Base-by-base conservation (phyloP, 1,140 invertebrate species). In the Trachymyrmex cornetzi region DNA sequence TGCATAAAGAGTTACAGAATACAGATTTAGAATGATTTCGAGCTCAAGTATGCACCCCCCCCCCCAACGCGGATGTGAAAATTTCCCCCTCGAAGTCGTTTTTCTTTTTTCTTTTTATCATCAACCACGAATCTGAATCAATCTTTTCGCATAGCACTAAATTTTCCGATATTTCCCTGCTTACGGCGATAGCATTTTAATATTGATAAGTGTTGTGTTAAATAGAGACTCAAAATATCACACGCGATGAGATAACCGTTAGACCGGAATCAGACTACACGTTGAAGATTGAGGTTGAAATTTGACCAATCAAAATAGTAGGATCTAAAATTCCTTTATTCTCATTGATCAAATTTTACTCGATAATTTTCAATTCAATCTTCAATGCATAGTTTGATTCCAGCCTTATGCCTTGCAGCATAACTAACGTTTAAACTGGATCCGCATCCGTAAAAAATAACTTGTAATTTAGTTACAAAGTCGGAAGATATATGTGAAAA, bases 401-500 rank as follows among this genome's bases (percentile, higher is more conserved):
- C 7, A 0, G 1, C 1, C 34, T 34, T 34, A 53, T 16, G 27
- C 19, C 24, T 69, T 24, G 50, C 27, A 19, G 24, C 19, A 55
- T n/a, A 44, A 44, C 38, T 44, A 53, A 80, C n/a, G 12, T 66
- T 57, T 55, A 24, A 81, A 81, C 67, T 44, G 34, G n/a, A 44
- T 64, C 59, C 27, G 44, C 34, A 74, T 12, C 12, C 22, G 34
- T 66, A 82, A 50, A 63, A 74, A 84, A 63, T 19, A 84, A 84
- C n/a, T 48, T 55, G 55, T 27, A 59, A 61, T 84, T 82, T 38
- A 9, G 5, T 79, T 48, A 30, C 59, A 55, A 57, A 38, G 27
- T 55, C 24, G 38, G 27, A 59, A 72, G 24, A 27, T 82, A 38
- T 22, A 22, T 59, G 9, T 84, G n/a, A 59, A 82, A 72, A 59